phyloP scores from a whole-genome alignment of 2,888 invertebrate species.

The Nephrocerus scutellatus region DNA sequence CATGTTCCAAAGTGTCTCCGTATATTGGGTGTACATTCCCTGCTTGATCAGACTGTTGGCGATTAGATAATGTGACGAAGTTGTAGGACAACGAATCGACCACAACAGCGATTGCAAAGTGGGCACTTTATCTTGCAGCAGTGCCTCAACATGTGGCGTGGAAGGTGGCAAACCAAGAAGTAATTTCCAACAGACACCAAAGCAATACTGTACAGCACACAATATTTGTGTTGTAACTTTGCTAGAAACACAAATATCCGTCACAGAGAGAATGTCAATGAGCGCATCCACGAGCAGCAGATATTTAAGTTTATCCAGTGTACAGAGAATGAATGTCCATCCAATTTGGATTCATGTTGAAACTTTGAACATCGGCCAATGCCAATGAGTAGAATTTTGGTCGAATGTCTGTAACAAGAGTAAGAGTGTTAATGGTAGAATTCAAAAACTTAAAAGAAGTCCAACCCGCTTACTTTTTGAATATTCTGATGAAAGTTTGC shows the following conservation, averaged over 20 bases:
- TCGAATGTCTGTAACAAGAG: slow-evolving; percentile 69
- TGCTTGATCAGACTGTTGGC: slow-evolving; percentile 81
- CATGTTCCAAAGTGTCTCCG: slow-evolving; percentile 45
- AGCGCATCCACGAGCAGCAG: slow-evolving; percentile 78
- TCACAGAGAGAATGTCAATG: slow-evolving; percentile 72
- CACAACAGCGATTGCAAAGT: slow-evolving; percentile 80
- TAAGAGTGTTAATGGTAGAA: too few species aligned
- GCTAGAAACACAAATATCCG: slow-evolving; percentile 56
- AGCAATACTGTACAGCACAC: slow-evolving; percentile 86
- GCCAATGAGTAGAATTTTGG: slow-evolving; percentile 89
- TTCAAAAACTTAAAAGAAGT: too few species aligned
- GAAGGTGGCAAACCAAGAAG: slow-evolving; percentile 84
- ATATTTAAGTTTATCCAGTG: slow-evolving; percentile 85
- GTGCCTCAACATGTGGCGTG: slow-evolving; percentile 73
- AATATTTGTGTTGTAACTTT: slow-evolving; percentile 56
- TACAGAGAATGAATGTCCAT: slow-evolving; percentile 91
- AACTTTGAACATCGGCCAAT: slow-evolving; percentile 61
- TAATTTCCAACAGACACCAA: slow-evolving; percentile 58
- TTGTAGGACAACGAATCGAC: slow-evolving; percentile 78
- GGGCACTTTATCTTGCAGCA: slow-evolving; percentile 64
- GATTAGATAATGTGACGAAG: slow-evolving; percentile 82
- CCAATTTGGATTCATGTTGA: too few species aligned
- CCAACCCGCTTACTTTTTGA: slow-evolving; percentile 39
- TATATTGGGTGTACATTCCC: slow-evolving; percentile 75
- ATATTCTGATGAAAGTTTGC: slow-evolving; percentile 51